Evolutionary conservation across 2,797 vertebrate genomes (phyloP), one percentile per base, ranked within the genome.

Genomic region (Myotis pilosus): DNA sequence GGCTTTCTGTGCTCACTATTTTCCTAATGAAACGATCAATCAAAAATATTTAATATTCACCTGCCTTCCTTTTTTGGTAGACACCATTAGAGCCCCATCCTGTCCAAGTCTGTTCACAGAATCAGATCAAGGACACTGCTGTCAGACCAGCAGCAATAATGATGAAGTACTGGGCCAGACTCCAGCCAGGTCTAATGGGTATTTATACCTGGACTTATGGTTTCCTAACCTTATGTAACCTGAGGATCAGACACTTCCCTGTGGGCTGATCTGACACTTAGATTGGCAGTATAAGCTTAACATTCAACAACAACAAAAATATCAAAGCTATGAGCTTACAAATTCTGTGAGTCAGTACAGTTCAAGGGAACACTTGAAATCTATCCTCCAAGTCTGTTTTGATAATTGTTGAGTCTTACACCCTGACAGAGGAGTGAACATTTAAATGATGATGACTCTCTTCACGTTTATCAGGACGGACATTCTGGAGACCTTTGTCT

Each of bases 281-380:
- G 36, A 90, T 74, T 68, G 72, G 10, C 13, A 89, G 11, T 62
- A 79, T 47, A 33, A 44, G 25, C 33, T 89, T 89, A 72, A 84
- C 20, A 85, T 87, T 92, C 64, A 89, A 94, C 30, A 95, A 84
- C 47, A n/a, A 83, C 47, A 88, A 76, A 75, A 68, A 75, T 72
- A 81, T 81, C 53, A 66, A 66, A 92, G 30, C 64, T 91, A 82
- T 25, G 7, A 75, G 17, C 25, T 89, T 80, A 72, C 36, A 88
- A 80, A 94, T 69, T 83, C 82, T 88, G 53, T 62, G 33, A 68
- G 64, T 96, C 57, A 86, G 30, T 55, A 28, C 92, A 94, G 38
- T 91, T 89, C 91, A 93, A 95, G 47, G 36, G 8, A 92, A 93
- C 33, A 33, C 76, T 92, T 16, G 20, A 64, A 80, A 95, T 92